Evolutionary conservation across 2,888 invertebrate species (phyloP), one percentile per base, ranked within the genome.

Genomic region (Drosophila anomalipes): DNA sequence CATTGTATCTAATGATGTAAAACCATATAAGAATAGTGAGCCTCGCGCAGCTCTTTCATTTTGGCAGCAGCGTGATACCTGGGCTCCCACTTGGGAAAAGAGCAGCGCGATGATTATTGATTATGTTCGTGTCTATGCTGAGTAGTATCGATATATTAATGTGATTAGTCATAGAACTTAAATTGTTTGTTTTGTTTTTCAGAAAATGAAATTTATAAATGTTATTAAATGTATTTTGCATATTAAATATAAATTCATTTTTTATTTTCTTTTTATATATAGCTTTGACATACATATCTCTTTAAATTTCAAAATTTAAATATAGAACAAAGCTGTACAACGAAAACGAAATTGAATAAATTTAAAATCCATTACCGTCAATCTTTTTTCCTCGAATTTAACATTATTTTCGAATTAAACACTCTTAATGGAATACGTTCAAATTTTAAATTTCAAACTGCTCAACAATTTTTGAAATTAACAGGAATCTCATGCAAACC

Each of bases 21-120:
- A 97, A 91, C 97, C 97, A 0, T 98, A 97, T 97, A 93, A 72
- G 32, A 97, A 97, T 91, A 91, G 91, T 0, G 95, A 95, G 14
- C 95, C 95, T 0, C 95, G 96, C 83, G 96, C 95, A 1, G 95
- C 95, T 92, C 93, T 95, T 9, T 94, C 95, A 67, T 97, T 97
- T 94, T 97, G 96, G 95, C 94, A 94, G 28, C 93, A 95, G 0
- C 94, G 94, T 9, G 92, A 94, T 22, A 91, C 94, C 44, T 97
- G 97, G 97, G 92, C 94, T 49, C 93, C 95, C 0, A 96, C 96
- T 9, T 97, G 97, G 97, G 94, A 95, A 4, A 94, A 95, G 47
- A 78, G 87, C 0, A 84, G 83, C 4, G 82, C 88, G 1, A 74
- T 93, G 74, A 71, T 90, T 57, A 83, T 93, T 9, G 93, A 93